Evolutionary conservation across 1,140 invertebrate genomes (phyloP).

Genomic region (Condylostylus longicornis): DNA sequence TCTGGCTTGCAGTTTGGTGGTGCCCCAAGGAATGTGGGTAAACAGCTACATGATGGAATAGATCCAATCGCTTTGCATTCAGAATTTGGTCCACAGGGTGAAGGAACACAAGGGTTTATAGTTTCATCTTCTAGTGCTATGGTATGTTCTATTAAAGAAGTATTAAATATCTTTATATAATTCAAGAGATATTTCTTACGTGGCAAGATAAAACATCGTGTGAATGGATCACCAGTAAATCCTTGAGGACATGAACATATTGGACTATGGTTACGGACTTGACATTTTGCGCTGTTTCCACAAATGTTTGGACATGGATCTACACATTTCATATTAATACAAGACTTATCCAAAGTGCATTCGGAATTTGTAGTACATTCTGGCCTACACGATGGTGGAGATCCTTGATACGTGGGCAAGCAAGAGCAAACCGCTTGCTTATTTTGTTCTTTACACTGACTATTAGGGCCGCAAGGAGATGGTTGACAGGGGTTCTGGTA

Average conservation of each 20-base stretch:
- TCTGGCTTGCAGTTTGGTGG: constrained; percentile 69
- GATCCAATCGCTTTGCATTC: constrained; percentile 54
- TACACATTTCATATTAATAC: constrained; percentile 48
- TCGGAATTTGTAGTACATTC: constrained; percentile 49
- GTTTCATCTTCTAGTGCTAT: constrained; percentile 41
- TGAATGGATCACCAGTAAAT: constrained; percentile 54
- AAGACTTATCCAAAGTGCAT: constrained; percentile 46
- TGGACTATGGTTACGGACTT: constrained; percentile 50
- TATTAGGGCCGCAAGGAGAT: constrained; percentile 52
- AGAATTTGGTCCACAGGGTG: constrained; percentile 69
- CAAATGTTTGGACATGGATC: constrained; percentile 49
- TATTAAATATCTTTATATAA: no score
- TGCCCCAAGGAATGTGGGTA: constrained; percentile 57
- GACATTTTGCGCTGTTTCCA: constrained; percentile 47
- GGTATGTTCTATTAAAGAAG: no score
- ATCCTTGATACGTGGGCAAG: constrained; percentile 42
- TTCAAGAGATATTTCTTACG: constrained; percentile 35
- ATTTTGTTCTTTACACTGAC: constrained; percentile 43
- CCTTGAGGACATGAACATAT: constrained; percentile 47
- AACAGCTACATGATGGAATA: constrained; percentile 60
- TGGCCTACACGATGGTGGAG: constrained; percentile 44
- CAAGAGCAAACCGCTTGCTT: constrained; percentile 47
- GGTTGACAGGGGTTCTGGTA: constrained; percentile 40
- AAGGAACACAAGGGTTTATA: constrained; percentile 56
- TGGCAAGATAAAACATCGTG: constrained; percentile 35